phyloP scores from a whole-genome alignment of 2,797 vertebrate genomes.

The Allenopithecus nigroviridis region DNA sequence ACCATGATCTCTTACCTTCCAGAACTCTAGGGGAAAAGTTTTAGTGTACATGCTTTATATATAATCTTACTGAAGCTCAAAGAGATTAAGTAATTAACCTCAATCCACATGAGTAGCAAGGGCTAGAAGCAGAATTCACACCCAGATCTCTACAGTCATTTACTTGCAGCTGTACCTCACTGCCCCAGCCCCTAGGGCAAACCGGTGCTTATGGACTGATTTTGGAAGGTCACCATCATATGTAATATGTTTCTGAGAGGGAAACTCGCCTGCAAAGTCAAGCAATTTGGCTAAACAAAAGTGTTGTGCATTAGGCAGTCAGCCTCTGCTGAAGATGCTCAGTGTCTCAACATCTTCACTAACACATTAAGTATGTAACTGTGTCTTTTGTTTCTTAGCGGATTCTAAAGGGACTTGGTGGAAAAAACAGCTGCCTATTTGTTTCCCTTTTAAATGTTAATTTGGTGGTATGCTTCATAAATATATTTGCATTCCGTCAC shows the following conservation, averaged over 20 bases:
- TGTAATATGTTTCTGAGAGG: not conserved
- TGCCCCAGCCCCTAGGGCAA: not conserved
- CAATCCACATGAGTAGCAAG: not conserved
- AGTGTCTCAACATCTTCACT: not conserved
- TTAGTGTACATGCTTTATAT: not conserved
- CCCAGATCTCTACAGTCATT: not conserved
- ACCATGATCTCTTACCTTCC: not conserved
- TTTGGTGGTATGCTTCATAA: constrained; percentile 37
- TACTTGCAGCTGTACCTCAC: not conserved
- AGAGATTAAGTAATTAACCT: not conserved
- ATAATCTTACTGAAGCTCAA: not conserved
- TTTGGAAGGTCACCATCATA: not conserved
- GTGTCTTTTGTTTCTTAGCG: not conserved
- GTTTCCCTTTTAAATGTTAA: constrained; percentile 41
- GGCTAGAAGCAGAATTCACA: not conserved
- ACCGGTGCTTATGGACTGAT: not conserved
- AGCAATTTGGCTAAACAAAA: not conserved
- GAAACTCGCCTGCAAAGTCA: not conserved
- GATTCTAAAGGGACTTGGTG: not conserved
- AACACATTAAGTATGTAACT: not conserved
- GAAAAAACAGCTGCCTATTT: not conserved
- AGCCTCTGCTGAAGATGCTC: not conserved
- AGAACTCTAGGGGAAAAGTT: not conserved
- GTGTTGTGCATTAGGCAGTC: not conserved
- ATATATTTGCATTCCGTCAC: constrained; percentile 28